These are phyloP conservation scores for Drosophila prolongata DNA, from an alignment of 2,888 invertebrate species.

Conservation along the genomic window DNA sequence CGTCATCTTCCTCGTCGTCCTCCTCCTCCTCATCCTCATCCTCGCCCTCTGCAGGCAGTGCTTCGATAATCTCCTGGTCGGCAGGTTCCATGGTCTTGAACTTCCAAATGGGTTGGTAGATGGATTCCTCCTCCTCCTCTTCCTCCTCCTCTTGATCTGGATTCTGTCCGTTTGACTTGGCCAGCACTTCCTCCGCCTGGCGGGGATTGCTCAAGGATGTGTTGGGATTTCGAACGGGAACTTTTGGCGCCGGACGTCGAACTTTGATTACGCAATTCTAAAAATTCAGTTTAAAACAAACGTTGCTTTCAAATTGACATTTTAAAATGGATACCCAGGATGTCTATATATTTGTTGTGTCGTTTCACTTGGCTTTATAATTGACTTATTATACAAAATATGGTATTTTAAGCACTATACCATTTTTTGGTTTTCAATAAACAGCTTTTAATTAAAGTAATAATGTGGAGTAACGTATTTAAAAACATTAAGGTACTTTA, in stretches of 20 bases:
- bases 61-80: conserved; percentile 4
- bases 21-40: conserved; percentile 51
- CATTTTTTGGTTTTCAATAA: too few relatives aligned
- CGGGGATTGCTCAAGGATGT: conserved; percentile 55
- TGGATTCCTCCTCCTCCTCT: conserved; percentile 80
- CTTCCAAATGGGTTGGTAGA: conserved; percentile 85
- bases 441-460: too few relatives aligned
- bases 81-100: conserved; percentile 80
- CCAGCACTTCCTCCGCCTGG: conserved; percentile 14
- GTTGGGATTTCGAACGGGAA: conserved; percentile 68
- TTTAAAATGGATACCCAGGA: background rate
- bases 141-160: conserved; percentile 8
- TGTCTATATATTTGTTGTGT: background rate
- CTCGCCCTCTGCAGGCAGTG: conserved; percentile 57
- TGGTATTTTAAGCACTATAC: background rate
- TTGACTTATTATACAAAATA: background rate
- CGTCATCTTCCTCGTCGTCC: conserved; percentile 32
- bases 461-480: too few relatives aligned
- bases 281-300: conserved; percentile 22
- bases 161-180: conserved; percentile 1
- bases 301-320: background rate
- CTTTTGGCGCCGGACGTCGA: conserved; percentile 66
- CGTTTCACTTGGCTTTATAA: background rate
- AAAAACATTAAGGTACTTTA: too few relatives aligned
- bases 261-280: conserved; percentile 63